These are phyloP conservation scores for Cottus gobio DNA, from an alignment of 2,113 vertebrate genomes.

Conservation along the genomic window DNA sequence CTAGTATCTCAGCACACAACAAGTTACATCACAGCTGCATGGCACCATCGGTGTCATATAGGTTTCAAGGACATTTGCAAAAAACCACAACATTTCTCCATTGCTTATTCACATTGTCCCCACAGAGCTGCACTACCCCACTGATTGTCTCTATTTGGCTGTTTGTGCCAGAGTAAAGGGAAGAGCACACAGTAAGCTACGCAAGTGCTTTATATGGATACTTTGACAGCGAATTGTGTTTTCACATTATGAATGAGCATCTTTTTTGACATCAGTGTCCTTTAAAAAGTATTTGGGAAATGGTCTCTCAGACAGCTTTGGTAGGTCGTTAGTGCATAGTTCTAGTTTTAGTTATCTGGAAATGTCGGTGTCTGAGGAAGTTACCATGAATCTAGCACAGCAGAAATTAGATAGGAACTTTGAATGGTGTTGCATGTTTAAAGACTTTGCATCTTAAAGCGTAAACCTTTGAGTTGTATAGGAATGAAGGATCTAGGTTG, in stretches of 20 bases:
- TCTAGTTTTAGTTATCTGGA: slow-evolving; percentile 74
- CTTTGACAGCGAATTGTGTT: slow-evolving; percentile 79
- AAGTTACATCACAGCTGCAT: slow-evolving; percentile 48
- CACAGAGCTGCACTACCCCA: slow-evolving; percentile 63
- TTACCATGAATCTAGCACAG: slow-evolving; percentile 71
- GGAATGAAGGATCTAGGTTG: slow-evolving; percentile 77
- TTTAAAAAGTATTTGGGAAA: slow-evolving; percentile 71
- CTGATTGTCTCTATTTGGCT: slow-evolving; percentile 65
- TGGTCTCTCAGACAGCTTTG: slow-evolving; percentile 56
- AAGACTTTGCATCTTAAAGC: slow-evolving; percentile 70
- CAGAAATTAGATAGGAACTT: slow-evolving; percentile 74
- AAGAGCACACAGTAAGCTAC: slow-evolving; percentile 76
- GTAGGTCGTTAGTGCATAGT: slow-evolving; percentile 67
- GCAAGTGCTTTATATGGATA: slow-evolving; percentile 81
- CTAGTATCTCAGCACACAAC: slow-evolving; percentile 35
- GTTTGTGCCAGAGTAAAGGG: slow-evolving; percentile 70
- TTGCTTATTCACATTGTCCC: slow-evolving; percentile 46
- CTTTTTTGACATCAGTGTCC: slow-evolving; percentile 68
- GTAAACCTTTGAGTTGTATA: slow-evolving; percentile 71
- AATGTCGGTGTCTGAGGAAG: slow-evolving; percentile 60
- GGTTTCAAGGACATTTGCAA: slow-evolving; percentile 38
- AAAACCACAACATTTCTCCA: slow-evolving; percentile 21
- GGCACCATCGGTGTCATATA: slow-evolving; percentile 40
- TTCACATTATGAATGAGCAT: slow-evolving; percentile 68
- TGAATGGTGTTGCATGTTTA: slow-evolving; percentile 80